phyloP scores from a whole-genome alignment of 2,888 invertebrate genomes.

The Tinea pellionella region DNA sequence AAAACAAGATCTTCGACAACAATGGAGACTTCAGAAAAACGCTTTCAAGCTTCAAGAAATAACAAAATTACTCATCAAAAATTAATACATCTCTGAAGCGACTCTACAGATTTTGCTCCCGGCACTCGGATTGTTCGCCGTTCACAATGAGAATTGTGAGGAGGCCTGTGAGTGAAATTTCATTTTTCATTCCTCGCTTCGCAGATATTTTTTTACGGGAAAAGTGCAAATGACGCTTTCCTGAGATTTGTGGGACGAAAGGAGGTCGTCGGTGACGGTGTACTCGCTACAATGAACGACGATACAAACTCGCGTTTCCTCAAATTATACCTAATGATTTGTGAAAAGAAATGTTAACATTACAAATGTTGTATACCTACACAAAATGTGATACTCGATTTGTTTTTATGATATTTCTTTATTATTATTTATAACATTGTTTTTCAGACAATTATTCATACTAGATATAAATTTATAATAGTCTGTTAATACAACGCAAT shows the following conservation, averaged over 20 bases:
- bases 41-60: constrained; percentile 6
- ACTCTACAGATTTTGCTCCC: constrained; percentile 2
- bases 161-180: constrained; percentile 45
- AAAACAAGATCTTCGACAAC: background rate
- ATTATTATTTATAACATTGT: background rate
- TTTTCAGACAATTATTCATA: background rate
- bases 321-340: background rate
- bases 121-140: constrained; percentile 16
- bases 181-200: constrained; percentile 50
- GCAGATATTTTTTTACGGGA: constrained; percentile 35
- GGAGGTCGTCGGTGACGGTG: constrained; percentile 7
- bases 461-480: no score
- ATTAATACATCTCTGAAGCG: constrained; percentile 7
- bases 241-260: constrained; percentile 39
- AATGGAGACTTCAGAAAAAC: constrained; percentile 10
- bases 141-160: constrained; percentile 30
- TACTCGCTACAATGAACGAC: constrained; percentile 25
- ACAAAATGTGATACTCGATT: background rate
- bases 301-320: constrained; percentile 29
- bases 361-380: background rate
- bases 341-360: background rate
- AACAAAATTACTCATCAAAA: constrained; percentile 14
- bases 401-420: background rate
- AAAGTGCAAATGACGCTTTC: constrained; percentile 60
- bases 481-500: no score